Conservation (phyloP, 1,140 invertebrate species). For the Notospermus geniculatus region DNA sequence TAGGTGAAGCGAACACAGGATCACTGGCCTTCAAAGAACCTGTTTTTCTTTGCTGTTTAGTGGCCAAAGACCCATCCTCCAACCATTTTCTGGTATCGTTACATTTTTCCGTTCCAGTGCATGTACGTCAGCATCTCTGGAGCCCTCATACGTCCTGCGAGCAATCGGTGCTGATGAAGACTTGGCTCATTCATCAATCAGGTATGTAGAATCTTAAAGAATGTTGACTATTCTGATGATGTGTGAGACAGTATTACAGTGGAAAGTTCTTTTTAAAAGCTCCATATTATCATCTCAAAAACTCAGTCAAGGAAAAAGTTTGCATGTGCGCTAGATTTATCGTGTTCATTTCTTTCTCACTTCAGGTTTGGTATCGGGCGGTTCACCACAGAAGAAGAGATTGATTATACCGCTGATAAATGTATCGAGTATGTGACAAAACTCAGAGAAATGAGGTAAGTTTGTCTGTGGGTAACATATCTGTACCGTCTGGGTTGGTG, state of each 20-base stretch:
- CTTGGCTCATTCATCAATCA: constrained; percentile 97
- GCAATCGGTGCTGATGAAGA: constrained; percentile 99
- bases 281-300: too few relatives aligned
- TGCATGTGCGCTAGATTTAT: neutral
- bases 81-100: neutral
- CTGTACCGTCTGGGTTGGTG: too few relatives aligned
- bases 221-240: neutral
- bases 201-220: too few relatives aligned
- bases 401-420: constrained; percentile 90
- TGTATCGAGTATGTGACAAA: constrained; percentile 86
- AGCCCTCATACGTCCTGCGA: constrained; percentile 96
- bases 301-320: too few relatives aligned
- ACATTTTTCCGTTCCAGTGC: constrained; percentile 83
- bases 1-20: too few relatives aligned
- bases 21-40: too few relatives aligned
- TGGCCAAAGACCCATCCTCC: too few relatives aligned
- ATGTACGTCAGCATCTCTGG: constrained; percentile 96
- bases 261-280: too few relatives aligned
- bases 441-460: constrained; percentile 89
- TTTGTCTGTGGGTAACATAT: too few relatives aligned
- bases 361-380: constrained; percentile 92
- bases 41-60: too few relatives aligned
- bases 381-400: constrained; percentile 93
- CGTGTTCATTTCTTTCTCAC: constrained; percentile 17
- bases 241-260: neutral